A percentile compares a stretch with the other conserved stretches of the same genome.
Conservation (phyloP, 2,113 vertebrate genomes). For the Prionailurus bengalensis region DNA sequence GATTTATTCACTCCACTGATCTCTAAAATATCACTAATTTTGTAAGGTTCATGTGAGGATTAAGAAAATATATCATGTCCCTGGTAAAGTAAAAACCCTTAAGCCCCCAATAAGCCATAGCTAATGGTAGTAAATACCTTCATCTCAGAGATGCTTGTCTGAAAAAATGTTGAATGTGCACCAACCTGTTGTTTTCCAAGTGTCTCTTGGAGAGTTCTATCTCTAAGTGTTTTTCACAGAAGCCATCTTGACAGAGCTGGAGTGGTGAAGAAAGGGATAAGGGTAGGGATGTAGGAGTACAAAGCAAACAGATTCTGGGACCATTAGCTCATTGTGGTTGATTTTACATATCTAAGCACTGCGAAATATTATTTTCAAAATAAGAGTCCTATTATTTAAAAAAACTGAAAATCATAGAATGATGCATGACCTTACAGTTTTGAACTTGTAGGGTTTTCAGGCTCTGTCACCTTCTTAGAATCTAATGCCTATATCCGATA, state of each 20-base stretch:
- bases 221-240: not conserved
- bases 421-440: not conserved
- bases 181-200: not conserved
- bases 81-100: not conserved
- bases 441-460: not conserved
- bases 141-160: not conserved
- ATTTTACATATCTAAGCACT: not conserved
- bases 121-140: not conserved
- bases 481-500: not conserved
- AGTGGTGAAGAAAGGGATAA: accelerated
- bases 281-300: not conserved
- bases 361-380: not conserved
- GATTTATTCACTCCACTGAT: not conserved
- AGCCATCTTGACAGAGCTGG: not conserved
- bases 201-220: too few relatives aligned
- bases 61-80: not conserved
- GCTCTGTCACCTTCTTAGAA: not conserved
- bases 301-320: not conserved
- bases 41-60: not conserved
- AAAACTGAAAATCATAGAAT: not conserved
- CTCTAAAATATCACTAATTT: not conserved
- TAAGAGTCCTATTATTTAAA: not conserved
- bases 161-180: not conserved
- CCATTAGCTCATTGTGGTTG: not conserved
- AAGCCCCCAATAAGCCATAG: not conserved